Conservation (phyloP, 2,113 vertebrate genomes). For the Chaetura pelagica region DNA sequence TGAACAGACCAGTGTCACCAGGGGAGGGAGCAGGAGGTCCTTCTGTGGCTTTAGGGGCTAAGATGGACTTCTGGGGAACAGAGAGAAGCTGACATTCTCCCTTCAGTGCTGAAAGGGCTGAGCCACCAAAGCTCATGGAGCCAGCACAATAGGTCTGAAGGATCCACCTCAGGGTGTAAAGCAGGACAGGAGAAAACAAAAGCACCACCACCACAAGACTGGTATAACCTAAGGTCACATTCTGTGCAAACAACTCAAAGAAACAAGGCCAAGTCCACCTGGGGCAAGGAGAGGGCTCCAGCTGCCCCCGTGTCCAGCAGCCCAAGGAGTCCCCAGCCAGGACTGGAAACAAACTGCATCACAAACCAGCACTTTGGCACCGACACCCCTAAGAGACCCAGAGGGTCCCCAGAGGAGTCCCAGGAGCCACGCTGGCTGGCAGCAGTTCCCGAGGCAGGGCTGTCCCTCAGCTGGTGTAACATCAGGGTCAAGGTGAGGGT, state of each 20-base stretch:
- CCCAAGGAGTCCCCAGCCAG: not conserved
- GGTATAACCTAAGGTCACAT: not conserved
- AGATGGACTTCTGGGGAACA: not conserved
- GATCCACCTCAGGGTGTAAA: not conserved
- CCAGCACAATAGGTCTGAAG: not conserved
- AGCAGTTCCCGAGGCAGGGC: not conserved
- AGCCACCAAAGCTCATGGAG: not conserved
- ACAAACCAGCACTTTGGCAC: fast-evolving
- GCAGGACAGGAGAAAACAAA: not conserved
- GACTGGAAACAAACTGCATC: not conserved
- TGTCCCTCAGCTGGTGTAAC: no score
- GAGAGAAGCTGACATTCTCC: not conserved
- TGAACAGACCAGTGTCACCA: not conserved
- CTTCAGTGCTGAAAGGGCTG: not conserved
- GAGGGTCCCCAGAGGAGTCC: not conserved
- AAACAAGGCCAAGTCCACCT: not conserved
- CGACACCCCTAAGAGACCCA: fast-evolving
- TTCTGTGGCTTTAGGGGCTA: not conserved
- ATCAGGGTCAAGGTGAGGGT: fast-evolving
- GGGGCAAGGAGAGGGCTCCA: not conserved
- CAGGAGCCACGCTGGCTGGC: not conserved
- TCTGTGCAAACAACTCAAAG: not conserved
- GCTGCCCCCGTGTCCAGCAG: not conserved
- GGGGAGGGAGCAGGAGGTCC: not conserved
- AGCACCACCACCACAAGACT: no score